A percentile compares a stretch with the other conserved stretches of the same genome.
phyloP scores from a whole-genome alignment of 2,797 vertebrate species.

The Pristis pectinata region DNA sequence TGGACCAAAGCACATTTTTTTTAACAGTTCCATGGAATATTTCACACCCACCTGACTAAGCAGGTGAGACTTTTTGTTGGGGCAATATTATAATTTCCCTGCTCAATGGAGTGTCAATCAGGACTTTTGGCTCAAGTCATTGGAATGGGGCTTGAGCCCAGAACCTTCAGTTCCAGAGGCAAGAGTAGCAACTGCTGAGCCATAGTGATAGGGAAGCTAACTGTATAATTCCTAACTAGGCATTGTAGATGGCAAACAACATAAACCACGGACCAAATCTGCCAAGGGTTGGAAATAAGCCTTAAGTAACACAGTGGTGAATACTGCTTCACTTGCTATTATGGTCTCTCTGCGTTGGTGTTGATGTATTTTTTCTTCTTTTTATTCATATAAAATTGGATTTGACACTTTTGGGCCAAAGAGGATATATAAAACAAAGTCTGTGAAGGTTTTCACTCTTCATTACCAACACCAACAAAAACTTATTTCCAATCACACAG shows the following conservation, averaged over 20 bases:
- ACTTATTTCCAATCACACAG: not conserved
- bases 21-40: too few species aligned
- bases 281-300: not conserved
- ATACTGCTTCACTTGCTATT: not conserved
- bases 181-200: not conserved
- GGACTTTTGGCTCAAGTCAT: too few species aligned
- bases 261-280: not conserved
- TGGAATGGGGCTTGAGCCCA: too few species aligned
- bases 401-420: not conserved
- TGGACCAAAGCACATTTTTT: too few species aligned
- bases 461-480: not conserved
- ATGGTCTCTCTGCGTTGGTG: not conserved
- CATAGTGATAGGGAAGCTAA: too few species aligned
- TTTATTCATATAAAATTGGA: slow-evolving; percentile 9
- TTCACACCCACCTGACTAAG: too few species aligned
- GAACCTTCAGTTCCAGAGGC: too few species aligned
- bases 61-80: too few species aligned
- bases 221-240: not conserved
- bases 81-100: too few species aligned
- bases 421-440: not conserved
- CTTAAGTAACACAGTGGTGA: not conserved
- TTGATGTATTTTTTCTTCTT: not conserved
- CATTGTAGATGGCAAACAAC: not conserved
- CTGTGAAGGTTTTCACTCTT: not conserved
- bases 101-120: too few species aligned